A percentile compares a stretch with the other conserved stretches of the same genome.
Conservation (phyloP, 2,797 vertebrate genomes). For the Pyrocephalus nanus region DNA sequence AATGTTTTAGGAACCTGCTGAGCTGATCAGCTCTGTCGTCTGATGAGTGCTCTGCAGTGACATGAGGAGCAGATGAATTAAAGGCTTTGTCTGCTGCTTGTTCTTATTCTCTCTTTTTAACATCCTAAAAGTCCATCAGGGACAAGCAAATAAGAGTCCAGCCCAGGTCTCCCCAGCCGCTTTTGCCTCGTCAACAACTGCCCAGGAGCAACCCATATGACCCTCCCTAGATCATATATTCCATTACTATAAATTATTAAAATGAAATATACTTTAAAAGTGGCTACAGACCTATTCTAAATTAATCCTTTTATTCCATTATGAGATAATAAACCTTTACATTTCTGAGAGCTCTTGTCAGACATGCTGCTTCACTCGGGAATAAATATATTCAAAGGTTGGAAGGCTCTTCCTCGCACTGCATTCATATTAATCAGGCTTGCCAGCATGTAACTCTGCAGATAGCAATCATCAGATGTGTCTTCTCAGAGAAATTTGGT, state of each 20-base stretch:
- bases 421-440: constrained; percentile 55
- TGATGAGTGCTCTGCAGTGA: not conserved
- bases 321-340: constrained; percentile 63
- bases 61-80: constrained; percentile 28
- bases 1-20: constrained; percentile 45
- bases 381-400: constrained; percentile 52
- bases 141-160: constrained; percentile 3
- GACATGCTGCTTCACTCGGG: not conserved
- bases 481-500: constrained; percentile 32
- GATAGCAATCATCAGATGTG: constrained; percentile 17
- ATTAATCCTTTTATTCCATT: constrained; percentile 66
- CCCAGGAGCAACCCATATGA: not conserved
- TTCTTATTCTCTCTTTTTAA: not conserved
- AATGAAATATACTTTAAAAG: constrained; percentile 67
- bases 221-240: constrained; percentile 26
- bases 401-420: not conserved
- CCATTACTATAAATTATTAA: constrained; percentile 75
- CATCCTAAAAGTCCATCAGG: constrained; percentile 12
- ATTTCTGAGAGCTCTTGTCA: constrained; percentile 53
- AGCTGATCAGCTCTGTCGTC: constrained; percentile 24
- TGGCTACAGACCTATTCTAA: constrained; percentile 47
- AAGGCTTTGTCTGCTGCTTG: constrained; percentile 39
- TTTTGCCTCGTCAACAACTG: constrained; percentile 29
- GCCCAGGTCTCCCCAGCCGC: not conserved
- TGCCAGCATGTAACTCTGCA: not conserved